Evolutionary conservation across 2,888 invertebrate genomes (phyloP).

Genomic region (Lasioglossum pauxillum): DNA sequence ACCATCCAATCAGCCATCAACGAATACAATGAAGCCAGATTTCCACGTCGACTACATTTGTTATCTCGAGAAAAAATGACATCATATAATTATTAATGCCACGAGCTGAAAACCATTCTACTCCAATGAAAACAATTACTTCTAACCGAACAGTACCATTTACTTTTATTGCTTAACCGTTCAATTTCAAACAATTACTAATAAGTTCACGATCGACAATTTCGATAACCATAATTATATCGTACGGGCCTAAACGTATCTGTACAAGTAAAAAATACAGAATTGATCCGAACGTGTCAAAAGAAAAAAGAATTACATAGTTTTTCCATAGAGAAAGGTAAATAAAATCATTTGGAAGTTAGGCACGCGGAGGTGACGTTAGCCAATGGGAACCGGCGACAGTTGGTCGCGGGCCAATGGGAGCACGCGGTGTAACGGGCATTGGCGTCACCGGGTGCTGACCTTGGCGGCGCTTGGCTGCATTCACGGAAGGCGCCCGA

Average conservation of each 20-base stretch:
- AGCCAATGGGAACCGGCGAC: slow-evolving; percentile 35
- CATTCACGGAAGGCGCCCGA: slow-evolving; percentile 70
- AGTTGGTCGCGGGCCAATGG: slow-evolving; percentile 46
- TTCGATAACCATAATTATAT: neutral
- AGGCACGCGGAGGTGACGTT: neutral
- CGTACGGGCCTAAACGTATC: neutral
- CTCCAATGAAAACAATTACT: neutral
- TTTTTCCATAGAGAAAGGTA: slow-evolving; percentile 12
- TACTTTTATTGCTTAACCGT: neutral
- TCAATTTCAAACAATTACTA: neutral
- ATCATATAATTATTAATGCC: neutral
- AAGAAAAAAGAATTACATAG: neutral
- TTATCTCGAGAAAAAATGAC: neutral
- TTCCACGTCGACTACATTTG: slow-evolving; percentile 39
- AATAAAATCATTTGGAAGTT: slow-evolving; percentile 27
- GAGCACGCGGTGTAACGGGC: slow-evolving; percentile 17
- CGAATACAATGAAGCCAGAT: slow-evolving; percentile 28
- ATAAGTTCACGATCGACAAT: neutral
- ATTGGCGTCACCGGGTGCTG: slow-evolving; percentile 55
- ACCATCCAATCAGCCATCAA: slow-evolving; percentile 13
- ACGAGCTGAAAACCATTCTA: neutral
- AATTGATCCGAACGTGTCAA: neutral
- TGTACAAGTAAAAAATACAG: too few relatives aligned
- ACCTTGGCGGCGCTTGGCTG: slow-evolving; percentile 70
- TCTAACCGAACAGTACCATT: neutral